A percentile compares a stretch with the other conserved stretches of the same genome.
Conservation (phyloP, 1,140 invertebrate genomes). For the Drosophila ercepeae region DNA sequence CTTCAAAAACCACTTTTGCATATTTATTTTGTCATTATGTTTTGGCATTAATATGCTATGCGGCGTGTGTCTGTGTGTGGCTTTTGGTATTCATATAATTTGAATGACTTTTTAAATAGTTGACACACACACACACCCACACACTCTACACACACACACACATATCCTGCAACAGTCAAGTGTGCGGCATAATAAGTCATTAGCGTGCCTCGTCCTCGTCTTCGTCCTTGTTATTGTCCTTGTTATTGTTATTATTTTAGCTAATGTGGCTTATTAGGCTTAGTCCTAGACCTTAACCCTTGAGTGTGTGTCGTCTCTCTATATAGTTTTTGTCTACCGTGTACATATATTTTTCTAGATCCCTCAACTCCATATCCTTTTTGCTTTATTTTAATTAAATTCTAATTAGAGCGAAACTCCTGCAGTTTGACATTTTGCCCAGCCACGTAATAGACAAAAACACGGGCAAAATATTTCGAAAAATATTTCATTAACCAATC, state of each 20-base stretch:
- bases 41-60: conserved; percentile 76
- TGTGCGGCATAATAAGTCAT: conserved; percentile 69
- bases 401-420: conserved; percentile 75
- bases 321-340: conserved; percentile 12
- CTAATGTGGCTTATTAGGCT: conserved; percentile 82
- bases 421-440: conserved; percentile 78
- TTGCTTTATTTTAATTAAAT: conserved; percentile 82
- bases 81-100: conserved; percentile 77
- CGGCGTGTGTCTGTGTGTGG: conserved; percentile 20
- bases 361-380: background rate
- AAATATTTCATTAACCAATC: conserved; percentile 77
- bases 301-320: background rate
- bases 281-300: conserved; percentile 28
- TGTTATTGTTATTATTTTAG: conserved; percentile 48
- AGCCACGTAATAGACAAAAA: conserved; percentile 74
- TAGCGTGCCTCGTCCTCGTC: conserved; percentile 42
- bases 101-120: conserved; percentile 84
- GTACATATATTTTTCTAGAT: background rate
- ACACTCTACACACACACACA: background rate
- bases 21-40: conserved; percentile 84
- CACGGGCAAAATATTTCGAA: conserved; percentile 66
- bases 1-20: conserved; percentile 80
- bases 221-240: too few species aligned
- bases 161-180: background rate
- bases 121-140: conserved; percentile 19